These are phyloP conservation scores for Byasa hedistus DNA, from an alignment of 2,888 invertebrate species.

Conservation along the genomic window DNA sequence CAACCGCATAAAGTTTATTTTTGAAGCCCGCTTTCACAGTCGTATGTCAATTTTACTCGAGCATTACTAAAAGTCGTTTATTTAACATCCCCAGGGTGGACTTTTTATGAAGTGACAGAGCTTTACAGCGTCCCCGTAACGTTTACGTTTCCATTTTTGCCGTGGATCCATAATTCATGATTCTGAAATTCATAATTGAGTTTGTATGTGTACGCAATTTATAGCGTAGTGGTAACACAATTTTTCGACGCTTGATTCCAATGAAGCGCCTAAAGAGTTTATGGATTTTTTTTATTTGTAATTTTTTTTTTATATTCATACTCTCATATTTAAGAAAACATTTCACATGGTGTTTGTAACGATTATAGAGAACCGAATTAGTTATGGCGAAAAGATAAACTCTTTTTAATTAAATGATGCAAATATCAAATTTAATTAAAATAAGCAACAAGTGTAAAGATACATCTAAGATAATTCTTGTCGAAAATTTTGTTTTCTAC, in stretches of 20 bases:
- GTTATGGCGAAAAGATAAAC: no score
- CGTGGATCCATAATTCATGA: constrained; percentile 20
- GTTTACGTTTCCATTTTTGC: constrained; percentile 17
- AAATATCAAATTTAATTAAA: no score
- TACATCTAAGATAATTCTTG: no score
- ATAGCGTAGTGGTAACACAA: constrained; percentile 26
- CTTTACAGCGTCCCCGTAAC: constrained; percentile 20
- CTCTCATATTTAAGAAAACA: no score
- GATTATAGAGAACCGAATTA: no score
- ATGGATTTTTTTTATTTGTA: neutral
- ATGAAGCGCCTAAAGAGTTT: constrained; percentile 16
- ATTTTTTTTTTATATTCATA: neutral
- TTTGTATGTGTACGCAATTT: constrained; percentile 26
- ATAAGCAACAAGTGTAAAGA: no score
- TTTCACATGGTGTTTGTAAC: no score
- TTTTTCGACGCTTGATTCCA: constrained; percentile 23
- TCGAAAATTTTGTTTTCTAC: no score
- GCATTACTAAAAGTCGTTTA: constrained; percentile 18
- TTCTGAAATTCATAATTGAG: constrained; percentile 25
- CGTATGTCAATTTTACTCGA: constrained; percentile 5
- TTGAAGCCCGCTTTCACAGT: neutral
- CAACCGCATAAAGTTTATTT: neutral
- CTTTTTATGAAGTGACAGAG: constrained; percentile 23
- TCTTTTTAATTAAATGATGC: no score
- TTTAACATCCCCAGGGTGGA: constrained; percentile 11